These are phyloP conservation scores for Leucoraja erinaceus DNA, from an alignment of 2,113 vertebrate species.

Conservation along the genomic window DNA sequence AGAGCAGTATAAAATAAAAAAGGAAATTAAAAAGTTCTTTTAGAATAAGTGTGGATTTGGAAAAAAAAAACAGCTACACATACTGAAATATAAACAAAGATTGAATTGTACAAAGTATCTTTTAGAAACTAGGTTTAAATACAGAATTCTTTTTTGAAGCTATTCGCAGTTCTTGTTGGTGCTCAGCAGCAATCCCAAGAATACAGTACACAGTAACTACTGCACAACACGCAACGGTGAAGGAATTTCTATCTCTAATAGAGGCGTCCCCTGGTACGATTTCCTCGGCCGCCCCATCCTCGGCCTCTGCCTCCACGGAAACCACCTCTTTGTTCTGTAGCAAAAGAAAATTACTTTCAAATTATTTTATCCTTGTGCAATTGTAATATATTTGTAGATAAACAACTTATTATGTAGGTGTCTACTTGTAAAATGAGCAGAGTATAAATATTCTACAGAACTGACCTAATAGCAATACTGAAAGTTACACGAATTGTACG, in stretches of 20 bases:
- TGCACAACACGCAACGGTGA: conserved; percentile 29
- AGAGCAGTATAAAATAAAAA: conserved; percentile 30
- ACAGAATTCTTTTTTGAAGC: conserved; percentile 36
- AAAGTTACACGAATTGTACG: neutral
- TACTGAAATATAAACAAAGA: conserved; percentile 32
- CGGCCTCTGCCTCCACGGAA: conserved; percentile 84
- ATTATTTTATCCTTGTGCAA: neutral
- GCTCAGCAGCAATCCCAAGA: conserved; percentile 46
- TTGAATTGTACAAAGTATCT: conserved; percentile 36
- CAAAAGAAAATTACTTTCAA: conserved; percentile 39
- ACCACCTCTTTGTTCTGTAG: conserved; percentile 87
- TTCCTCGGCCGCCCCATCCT: conserved; percentile 85
- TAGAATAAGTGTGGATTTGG: neutral
- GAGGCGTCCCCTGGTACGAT: conserved; percentile 82
- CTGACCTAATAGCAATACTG: neutral
- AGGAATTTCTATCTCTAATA: conserved; percentile 61
- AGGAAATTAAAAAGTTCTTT: conserved; percentile 25
- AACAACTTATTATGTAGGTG: neutral
- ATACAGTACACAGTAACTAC: conserved; percentile 17
- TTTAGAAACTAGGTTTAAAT: conserved; percentile 35
- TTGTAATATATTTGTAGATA: neutral
- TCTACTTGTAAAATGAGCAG: neutral
- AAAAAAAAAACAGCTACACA: conserved; percentile 27
- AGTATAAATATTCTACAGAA: neutral
- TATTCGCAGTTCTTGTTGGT: conserved; percentile 58